Evolutionary conservation across 2,888 invertebrate genomes (phyloP), one percentile per base, ranked within the genome.

Genomic region (Drosophila pseudotakahashii): DNA sequence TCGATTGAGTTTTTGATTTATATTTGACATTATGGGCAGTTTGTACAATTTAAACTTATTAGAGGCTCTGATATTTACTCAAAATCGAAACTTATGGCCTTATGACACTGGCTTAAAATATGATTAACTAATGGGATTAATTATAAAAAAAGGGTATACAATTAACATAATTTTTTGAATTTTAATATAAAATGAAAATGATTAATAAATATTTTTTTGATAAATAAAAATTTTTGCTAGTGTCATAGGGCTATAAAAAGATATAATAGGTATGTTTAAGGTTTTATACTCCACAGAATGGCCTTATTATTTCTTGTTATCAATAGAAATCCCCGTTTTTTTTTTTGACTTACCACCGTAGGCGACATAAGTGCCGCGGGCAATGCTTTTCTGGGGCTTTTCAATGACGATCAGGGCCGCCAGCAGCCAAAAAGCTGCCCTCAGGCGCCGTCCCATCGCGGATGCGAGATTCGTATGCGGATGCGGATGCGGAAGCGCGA

Each of bases 381-480:
- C 81, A 23, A 70, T 69, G 13, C 42, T 67, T 30, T 37, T 60
- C 48, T 45, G 50, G 10, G 53, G 63, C 50, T 68, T 54, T 34
- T 57, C 45, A 44, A 64, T 62, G 55, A 70, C 77, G 44, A 77
- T 67, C 64, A 79, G 81, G 73, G 60, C 75, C 66, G 81, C 78
- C 36, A 86, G 87, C 72, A 84, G 71, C 87, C 86, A 81, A 16
- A 72, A 48, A 74, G 77, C 84, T 55, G 79, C 84, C 76, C 71
- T 73, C 69, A 76, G 26, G 69, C 72, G 79, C 77, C 84, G 66
- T 41, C 69, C 75, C 84, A 82, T 84, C n/a, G 48, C 70, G 63
- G 62, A 36, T 52, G 58, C 53, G 45, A 42, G 42, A 19, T 50
- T 41, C 45, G 48, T 37, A 41, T 57, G 39, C 45, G 30, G 44